Base-by-base conservation (phyloP, 2,797 vertebrate genomes). In the Phylloscopus collybita region DNA sequence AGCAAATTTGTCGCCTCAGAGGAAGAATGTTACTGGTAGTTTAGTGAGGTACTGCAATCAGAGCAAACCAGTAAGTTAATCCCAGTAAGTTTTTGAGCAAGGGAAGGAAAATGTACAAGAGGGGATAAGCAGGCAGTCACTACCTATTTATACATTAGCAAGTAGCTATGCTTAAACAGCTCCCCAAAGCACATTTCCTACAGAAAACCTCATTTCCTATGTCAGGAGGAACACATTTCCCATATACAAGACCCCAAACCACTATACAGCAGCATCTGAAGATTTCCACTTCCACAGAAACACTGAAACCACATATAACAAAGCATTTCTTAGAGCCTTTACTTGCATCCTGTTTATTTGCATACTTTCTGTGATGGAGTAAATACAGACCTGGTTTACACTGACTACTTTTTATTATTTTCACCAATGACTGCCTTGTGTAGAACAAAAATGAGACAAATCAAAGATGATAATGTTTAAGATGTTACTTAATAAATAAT, bases 311-410 rank as follows among this genome's bases (percentile, higher is more conserved):
- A 76, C 62, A 70, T 3, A 21, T 3, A 80, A 78, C 42, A 81
- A 90, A 86, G 29, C 30, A 72, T 50, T 92, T 88, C 70, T 84
- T 40, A 61, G 47, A 69, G 66, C 62, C 56, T 93, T 85, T 21
- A 59, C 74, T 76, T 70, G 71, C 72, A 80, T 79, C 86, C 84
- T 93, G 74, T 84, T 80, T 85, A 81, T 87, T 86, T 87, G 50
- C 29, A 69, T 57, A 38, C 44, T 85, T 93, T 27, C 13, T 50
- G 2, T 6, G 25, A 65, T 1, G 0, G 36, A 85, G 29, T 32
- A 94, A 90, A 85, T 27, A 85, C 36, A 80, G 60, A 67, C 64
- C 71, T 92, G 32, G 21, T 90, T 86, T 84, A 86, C 70, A 79
- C 49, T 73, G 26, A 56, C 53, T 80, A 50, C n/a, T 91, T 32